These are phyloP conservation scores for Pelobates cultripes DNA, from an alignment of 2,797 vertebrate species.

Conservation along the genomic window DNA sequence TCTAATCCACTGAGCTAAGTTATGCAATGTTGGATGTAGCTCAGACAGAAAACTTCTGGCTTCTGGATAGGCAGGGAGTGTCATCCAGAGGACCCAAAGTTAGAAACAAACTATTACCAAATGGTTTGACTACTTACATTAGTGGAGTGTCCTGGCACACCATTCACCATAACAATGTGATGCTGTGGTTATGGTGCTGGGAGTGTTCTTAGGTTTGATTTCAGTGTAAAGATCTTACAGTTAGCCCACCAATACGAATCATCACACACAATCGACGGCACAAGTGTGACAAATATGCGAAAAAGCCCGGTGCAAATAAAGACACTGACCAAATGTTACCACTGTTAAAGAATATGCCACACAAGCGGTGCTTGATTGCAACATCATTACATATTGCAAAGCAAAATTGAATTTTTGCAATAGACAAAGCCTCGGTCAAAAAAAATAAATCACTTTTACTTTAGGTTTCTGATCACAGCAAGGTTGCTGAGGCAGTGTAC, in stretches of 20 bases:
- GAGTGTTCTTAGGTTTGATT: no score
- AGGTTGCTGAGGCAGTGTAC: not conserved
- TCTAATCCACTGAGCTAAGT: no score
- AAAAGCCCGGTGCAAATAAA: not conserved
- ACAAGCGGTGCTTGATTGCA: not conserved
- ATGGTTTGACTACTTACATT: no score
- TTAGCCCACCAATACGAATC: not conserved
- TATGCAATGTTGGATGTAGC: no score
- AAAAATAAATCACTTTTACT: not conserved
- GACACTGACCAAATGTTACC: not conserved
- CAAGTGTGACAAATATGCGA: not conserved
- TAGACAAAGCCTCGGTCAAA: not conserved
- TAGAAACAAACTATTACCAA: no score
- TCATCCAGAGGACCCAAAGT: no score
- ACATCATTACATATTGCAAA: not conserved
- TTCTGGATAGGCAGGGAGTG: no score
- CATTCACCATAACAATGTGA: no score
- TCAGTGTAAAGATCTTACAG: no score
- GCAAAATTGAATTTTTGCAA: not conserved
- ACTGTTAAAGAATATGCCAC: not conserved
- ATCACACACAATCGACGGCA: not conserved
- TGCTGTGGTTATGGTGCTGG: no score
- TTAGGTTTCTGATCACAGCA: constrained; percentile 12
- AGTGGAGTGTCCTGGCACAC: no score
- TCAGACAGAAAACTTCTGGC: no score